These are phyloP conservation scores for Ecdyonurus torrentis DNA, from an alignment of 2,888 invertebrate species.

Conservation along the genomic window DNA sequence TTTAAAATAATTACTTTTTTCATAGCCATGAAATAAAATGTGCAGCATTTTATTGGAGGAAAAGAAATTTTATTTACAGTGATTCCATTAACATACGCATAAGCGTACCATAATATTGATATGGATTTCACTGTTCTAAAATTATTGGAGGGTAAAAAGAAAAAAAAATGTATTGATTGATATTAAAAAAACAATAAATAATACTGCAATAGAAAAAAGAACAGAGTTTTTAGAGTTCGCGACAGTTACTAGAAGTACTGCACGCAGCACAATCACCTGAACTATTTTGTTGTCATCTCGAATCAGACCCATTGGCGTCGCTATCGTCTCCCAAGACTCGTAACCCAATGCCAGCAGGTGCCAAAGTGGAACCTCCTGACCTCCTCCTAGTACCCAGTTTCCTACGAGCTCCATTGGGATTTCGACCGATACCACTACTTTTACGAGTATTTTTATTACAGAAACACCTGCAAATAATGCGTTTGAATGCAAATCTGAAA, in stretches of 20 bases:
- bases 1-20: no score
- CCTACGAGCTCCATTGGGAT: neutral
- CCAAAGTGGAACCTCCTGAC: neutral
- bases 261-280: neutral
- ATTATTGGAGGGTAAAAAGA: no score
- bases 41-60: no score
- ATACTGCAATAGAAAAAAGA: neutral
- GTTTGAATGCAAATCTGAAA: constrained; percentile 86
- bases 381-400: neutral
- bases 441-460: constrained; percentile 26
- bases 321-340: neutral
- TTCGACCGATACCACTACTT: neutral
- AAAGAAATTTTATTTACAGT: neutral
- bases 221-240: neutral
- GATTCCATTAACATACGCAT: neutral
- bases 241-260: neutral
- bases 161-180: no score
- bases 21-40: no score
- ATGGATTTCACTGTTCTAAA: neutral
- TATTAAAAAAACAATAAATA: no score
- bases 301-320: neutral
- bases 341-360: neutral
- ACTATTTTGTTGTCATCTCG: neutral
- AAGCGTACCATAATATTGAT: neutral
- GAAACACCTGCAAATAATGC: constrained; percentile 74